Percentiles rank a stretch among this genome's conserved stretches.
Evolutionary conservation across 2,888 invertebrate genomes (phyloP).

Genomic region (Chelonus formosanus): DNA sequence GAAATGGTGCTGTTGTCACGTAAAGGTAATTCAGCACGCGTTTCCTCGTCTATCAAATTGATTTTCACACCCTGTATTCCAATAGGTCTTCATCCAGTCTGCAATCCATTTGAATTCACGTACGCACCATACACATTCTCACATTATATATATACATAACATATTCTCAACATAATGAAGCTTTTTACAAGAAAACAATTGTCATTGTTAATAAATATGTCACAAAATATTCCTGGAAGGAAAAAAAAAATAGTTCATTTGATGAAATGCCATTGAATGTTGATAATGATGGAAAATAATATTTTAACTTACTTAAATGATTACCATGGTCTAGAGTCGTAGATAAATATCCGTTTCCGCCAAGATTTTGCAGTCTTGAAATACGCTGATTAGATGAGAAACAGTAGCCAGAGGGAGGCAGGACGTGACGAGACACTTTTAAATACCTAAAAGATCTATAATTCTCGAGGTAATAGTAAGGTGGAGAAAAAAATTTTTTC

Average conservation of each 20-base stretch:
- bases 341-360: slow-evolving; percentile 17
- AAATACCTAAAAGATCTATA: slow-evolving; percentile 32
- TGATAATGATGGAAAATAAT: too few relatives aligned
- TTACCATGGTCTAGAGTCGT: neutral
- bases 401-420: slow-evolving; percentile 37
- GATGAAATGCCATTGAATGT: too few relatives aligned
- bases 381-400: slow-evolving; percentile 17
- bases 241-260: too few relatives aligned
- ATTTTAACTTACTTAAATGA: too few relatives aligned
- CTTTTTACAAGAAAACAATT: too few relatives aligned
- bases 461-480: slow-evolving; percentile 12
- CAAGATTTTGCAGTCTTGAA: slow-evolving; percentile 29
- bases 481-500: too few relatives aligned
- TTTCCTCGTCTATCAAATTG: slow-evolving; percentile 62
- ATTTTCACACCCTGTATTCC: slow-evolving; percentile 55
- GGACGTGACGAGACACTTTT: slow-evolving; percentile 56
- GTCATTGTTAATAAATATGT: too few relatives aligned
- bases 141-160: neutral
- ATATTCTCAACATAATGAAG: too few relatives aligned
- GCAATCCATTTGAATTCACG: slow-evolving; percentile 5
- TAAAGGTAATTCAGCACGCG: slow-evolving; percentile 65
- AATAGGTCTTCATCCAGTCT: slow-evolving; percentile 1
- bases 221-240: too few relatives aligned
- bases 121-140: neutral
- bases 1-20: slow-evolving; percentile 63